These are phyloP conservation scores for Beroe ovata DNA, from an alignment of 37 sponge, comb jelly and placozoan species.

Conservation along the genomic window DNA sequence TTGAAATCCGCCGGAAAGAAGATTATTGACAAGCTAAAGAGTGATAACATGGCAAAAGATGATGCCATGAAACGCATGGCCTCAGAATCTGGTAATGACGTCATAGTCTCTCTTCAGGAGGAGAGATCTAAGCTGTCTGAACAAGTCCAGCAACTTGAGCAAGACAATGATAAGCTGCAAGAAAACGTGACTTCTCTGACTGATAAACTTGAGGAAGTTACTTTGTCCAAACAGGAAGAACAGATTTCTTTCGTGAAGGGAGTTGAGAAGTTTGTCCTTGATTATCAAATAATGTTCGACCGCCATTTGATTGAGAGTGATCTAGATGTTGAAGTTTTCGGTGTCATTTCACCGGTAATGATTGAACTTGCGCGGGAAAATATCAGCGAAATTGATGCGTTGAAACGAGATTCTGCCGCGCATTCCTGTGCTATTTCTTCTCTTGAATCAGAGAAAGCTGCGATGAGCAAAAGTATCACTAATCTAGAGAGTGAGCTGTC, in stretches of 20 bases:
- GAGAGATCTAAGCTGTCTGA: not conserved
- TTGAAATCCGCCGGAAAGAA: conserved; percentile 39
- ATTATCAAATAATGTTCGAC: not conserved
- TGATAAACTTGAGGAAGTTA: not conserved
- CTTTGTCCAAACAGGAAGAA: not conserved
- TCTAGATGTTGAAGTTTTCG: not conserved
- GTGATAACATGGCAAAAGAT: conserved; percentile 17
- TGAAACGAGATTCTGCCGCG: not conserved
- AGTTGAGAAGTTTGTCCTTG: conserved; percentile 4
- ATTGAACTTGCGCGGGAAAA: not conserved
- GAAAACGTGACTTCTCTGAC: not conserved
- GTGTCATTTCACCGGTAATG: not conserved
- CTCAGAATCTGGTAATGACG: not conserved
- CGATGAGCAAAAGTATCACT: not conserved
- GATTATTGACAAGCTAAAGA: conserved; percentile 30
- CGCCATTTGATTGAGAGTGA: conserved; percentile 16
- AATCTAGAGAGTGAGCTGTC: not conserved
- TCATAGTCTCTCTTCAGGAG: conserved; percentile 12
- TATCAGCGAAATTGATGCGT: not conserved
- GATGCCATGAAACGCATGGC: not conserved
- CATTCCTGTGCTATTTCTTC: not conserved
- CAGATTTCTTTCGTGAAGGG: not conserved
- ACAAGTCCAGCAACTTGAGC: not conserved
- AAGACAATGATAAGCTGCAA: not conserved
- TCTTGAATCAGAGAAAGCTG: not conserved